Evolutionary conservation across 1,140 invertebrate genomes (phyloP).

Genomic region (Cotesia vestalis): DNA sequence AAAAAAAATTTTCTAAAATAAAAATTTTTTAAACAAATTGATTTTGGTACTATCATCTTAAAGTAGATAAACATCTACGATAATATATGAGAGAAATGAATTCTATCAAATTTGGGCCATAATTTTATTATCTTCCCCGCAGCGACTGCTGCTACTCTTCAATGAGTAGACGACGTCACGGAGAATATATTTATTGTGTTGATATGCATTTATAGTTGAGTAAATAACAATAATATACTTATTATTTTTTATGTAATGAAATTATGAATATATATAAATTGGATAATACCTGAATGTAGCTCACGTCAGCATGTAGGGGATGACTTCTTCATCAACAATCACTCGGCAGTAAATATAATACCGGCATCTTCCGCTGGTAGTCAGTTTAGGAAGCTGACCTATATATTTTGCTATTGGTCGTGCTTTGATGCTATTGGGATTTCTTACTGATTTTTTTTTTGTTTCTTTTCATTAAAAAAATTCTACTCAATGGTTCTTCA

Average conservation of each 20-base stretch:
- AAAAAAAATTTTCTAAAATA: too few species aligned
- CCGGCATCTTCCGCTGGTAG: conserved; percentile 67
- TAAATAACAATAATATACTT: conserved; percentile 54
- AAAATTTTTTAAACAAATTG: too few species aligned
- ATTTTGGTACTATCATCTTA: too few species aligned
- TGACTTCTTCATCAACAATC: conserved; percentile 66
- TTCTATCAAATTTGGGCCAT: conserved; percentile 1
- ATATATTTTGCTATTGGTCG: conserved; percentile 61
- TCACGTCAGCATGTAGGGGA: conserved; percentile 64
- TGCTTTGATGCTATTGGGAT: conserved; percentile 62
- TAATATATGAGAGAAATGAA: not conserved
- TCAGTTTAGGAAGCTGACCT: conserved; percentile 66
- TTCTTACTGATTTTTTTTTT: conserved; percentile 52
- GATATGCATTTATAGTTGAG: conserved; percentile 42
- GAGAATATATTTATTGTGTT: conserved; percentile 27
- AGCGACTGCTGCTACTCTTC: conserved; percentile 21
- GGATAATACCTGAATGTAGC: conserved; percentile 67
- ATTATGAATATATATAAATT: conserved; percentile 67
- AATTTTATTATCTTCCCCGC: conserved; percentile 17
- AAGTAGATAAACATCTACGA: not conserved
- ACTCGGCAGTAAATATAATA: conserved; percentile 66
- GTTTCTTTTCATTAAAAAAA: conserved; percentile 20
- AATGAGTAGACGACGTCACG: conserved; percentile 35
- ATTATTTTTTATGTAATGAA: conserved; percentile 51
- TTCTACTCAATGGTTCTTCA: conserved; percentile 8